phyloP scores from a whole-genome alignment of 2,888 invertebrate species.

The Parascotia fuliginaria region DNA sequence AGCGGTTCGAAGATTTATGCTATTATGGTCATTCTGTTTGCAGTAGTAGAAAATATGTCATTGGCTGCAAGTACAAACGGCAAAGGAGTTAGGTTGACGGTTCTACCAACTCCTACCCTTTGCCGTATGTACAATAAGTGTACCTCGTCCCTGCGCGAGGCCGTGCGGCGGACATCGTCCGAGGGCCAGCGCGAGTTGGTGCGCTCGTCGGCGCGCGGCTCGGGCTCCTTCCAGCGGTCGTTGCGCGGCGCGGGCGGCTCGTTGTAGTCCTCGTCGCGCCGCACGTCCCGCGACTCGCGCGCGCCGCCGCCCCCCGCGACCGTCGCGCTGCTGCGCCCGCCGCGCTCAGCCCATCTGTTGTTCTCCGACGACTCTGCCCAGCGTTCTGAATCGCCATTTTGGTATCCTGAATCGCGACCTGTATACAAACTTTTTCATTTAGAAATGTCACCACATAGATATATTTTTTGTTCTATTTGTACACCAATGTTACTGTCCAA shows the following conservation, averaged over 20 bases:
- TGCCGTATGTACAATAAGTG: too few relatives aligned
- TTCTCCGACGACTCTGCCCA: conserved; percentile 66
- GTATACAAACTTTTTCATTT: background rate
- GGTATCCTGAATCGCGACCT: conserved; percentile 81
- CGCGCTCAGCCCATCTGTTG: conserved; percentile 53
- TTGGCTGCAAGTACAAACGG: too few relatives aligned
- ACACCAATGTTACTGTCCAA: too few relatives aligned
- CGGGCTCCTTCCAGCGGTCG: conserved; percentile 88
- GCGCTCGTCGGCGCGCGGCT: conserved; percentile 75
- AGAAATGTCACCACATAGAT: background rate
- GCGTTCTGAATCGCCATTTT: conserved; percentile 82
- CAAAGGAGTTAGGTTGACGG: too few relatives aligned
- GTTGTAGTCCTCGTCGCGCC: conserved; percentile 54
- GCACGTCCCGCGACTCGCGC: conserved; percentile 57
- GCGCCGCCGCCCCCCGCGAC: conserved; percentile 47
- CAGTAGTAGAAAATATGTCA: too few relatives aligned
- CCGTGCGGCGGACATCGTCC: conserved; percentile 78
- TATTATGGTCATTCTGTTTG: too few relatives aligned
- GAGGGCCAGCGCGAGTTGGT: conserved; percentile 74
- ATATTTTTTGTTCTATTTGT: background rate
- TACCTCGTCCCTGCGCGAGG: conserved; percentile 78
- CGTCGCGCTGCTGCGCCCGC: conserved; percentile 39
- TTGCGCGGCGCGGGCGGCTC: conserved; percentile 83
- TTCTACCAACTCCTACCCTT: too few relatives aligned
- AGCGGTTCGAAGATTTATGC: too few relatives aligned